phyloP scores from a whole-genome alignment of 2,113 vertebrate genomes.

The Microtus oregoni region DNA sequence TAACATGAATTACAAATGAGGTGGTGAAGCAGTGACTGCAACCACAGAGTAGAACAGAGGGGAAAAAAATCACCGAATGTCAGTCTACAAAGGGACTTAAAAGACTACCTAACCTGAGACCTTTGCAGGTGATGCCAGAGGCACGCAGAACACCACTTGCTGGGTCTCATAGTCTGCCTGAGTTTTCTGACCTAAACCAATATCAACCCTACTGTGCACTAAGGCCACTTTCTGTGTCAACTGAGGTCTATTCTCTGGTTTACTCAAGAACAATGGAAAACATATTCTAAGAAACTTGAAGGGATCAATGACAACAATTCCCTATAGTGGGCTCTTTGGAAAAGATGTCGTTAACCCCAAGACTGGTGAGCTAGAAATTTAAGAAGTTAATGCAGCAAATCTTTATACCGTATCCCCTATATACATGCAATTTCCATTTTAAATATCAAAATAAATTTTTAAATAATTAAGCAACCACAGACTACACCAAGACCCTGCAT shows the following conservation, averaged over 20 bases:
- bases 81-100: background rate
- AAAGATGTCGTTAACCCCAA: background rate
- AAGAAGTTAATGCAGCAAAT: background rate
- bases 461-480: background rate
- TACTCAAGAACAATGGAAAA: background rate
- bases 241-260: background rate
- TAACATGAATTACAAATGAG: constrained; percentile 4
- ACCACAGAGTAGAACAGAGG: background rate
- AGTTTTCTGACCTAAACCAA: background rate
- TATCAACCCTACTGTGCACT: background rate
- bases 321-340: background rate
- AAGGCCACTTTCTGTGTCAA: background rate
- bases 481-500: background rate
- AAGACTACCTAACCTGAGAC: background rate
- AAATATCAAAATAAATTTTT: background rate
- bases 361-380: background rate
- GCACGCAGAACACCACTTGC: background rate
- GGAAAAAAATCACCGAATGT: background rate
- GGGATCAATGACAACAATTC: background rate
- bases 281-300: background rate
- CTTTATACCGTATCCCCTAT: background rate
- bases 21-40: background rate
- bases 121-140: background rate
- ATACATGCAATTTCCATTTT: background rate
- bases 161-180: background rate